Percentiles rank a stretch among this genome's conserved stretches.
phyloP scores from a whole-genome alignment of 2,888 invertebrate genomes.

The Arctia plantaginis region DNA sequence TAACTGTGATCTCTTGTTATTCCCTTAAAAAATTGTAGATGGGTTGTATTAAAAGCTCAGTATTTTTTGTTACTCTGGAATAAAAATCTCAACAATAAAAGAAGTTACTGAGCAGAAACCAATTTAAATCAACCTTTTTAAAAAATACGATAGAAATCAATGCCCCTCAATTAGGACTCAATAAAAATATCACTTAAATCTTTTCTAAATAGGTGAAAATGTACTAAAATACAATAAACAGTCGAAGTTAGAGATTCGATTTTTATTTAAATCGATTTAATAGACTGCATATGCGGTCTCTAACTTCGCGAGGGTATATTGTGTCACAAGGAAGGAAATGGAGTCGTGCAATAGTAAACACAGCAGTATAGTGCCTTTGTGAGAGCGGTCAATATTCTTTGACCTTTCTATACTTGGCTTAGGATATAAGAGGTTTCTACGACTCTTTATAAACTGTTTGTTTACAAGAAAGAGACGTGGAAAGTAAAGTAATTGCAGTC shows the following conservation, averaged over 20 bases:
- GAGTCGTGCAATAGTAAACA: not conserved
- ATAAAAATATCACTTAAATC: no score
- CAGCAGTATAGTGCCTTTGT: not conserved
- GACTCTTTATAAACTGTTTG: conserved; percentile 30
- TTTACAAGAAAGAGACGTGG: conserved; percentile 23
- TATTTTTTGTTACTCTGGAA: not conserved
- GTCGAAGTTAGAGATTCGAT: not conserved
- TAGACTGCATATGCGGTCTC: not conserved
- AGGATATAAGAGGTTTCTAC: conserved; percentile 32
- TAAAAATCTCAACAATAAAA: not conserved
- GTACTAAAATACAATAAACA: no score
- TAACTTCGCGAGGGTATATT: not conserved
- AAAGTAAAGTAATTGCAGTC: not conserved
- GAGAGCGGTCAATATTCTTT: not conserved
- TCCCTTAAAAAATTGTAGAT: no score
- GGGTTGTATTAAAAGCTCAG: not conserved
- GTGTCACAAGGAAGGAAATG: not conserved
- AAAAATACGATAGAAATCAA: not conserved
- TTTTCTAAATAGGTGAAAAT: not conserved
- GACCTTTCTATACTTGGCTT: conserved; percentile 11
- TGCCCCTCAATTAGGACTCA: no score
- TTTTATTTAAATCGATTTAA: not conserved
- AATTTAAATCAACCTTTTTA: not conserved
- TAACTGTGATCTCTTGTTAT: no score
- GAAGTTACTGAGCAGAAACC: not conserved